Percentiles rank a stretch among this genome's conserved stretches.
Conservation (phyloP, 2,888 invertebrate genomes). For the Hyposoter dolosus region DNA sequence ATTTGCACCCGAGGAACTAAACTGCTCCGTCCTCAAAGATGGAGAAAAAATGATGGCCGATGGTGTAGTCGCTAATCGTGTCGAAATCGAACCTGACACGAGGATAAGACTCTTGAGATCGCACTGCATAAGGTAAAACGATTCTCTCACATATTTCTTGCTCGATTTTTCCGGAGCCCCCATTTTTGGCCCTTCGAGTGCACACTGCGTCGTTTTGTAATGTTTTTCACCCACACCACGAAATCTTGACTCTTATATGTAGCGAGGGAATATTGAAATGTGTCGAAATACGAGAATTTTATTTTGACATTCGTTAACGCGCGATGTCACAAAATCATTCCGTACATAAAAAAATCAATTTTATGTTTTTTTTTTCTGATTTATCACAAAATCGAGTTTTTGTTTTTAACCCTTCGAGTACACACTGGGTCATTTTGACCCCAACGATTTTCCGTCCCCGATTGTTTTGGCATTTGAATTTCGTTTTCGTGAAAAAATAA, state of each 20-base stretch:
- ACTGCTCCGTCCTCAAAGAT: constrained; percentile 90
- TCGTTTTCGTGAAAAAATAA: background rate
- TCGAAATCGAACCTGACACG: constrained; percentile 89
- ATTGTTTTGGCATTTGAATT: background rate
- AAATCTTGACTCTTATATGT: no score
- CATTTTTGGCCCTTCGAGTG: background rate
- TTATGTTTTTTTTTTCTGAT: background rate
- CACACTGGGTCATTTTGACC: background rate
- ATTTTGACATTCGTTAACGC: no score
- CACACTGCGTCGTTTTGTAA: no score
- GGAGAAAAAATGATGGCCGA: constrained; percentile 88
- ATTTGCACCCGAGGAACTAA: constrained; percentile 88
- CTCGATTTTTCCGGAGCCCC: background rate
- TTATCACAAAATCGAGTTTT: no score
- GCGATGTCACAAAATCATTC: no score
- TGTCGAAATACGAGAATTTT: no score
- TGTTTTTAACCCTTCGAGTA: no score
- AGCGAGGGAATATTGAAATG: no score
- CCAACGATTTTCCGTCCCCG: background rate
- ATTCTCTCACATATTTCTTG: background rate
- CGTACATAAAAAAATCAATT: no score
- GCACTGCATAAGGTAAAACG: constrained; percentile 78
- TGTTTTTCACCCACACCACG: no score
- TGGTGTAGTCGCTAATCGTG: constrained; percentile 88
- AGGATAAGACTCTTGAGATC: constrained; percentile 87